These are phyloP conservation scores for Dryobates pubescens DNA, from an alignment of 2,797 vertebrate species.

Conservation along the genomic window DNA sequence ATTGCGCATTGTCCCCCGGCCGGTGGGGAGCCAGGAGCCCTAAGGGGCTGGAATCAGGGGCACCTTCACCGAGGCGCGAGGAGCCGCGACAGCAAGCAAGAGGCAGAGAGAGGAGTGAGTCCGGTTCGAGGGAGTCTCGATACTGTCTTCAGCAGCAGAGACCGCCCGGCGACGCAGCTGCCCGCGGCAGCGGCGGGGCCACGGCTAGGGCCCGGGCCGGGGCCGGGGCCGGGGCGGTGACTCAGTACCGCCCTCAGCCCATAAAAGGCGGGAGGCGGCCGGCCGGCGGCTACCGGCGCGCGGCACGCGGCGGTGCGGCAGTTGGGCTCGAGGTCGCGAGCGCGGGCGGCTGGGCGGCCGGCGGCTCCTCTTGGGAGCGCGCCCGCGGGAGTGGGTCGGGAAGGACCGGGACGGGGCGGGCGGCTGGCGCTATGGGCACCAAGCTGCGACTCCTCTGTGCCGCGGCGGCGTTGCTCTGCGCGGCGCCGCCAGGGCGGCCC, in stretches of 20 bases:
- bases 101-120: fast-evolving
- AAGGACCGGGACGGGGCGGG: neutral
- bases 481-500: neutral
- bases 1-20: fast-evolving
- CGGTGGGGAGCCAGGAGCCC: neutral
- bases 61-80: no score
- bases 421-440: neutral
- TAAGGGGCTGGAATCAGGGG: no score
- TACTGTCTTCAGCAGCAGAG: fast-evolving
- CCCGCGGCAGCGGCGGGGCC: no score
- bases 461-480: neutral
- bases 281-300: neutral
- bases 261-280: neutral
- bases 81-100: neutral
- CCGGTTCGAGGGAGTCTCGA: neutral
- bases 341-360: no score
- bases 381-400: neutral
- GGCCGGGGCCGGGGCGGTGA: neutral
- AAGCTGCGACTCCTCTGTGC: neutral
- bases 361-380: neutral
- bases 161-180: neutral
- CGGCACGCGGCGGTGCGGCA: neutral
- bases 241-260: neutral
- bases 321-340: neutral
- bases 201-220: neutral